These are phyloP conservation scores for Opisthocomus hoazin DNA, from an alignment of 2,113 vertebrate species.

Conservation along the genomic window DNA sequence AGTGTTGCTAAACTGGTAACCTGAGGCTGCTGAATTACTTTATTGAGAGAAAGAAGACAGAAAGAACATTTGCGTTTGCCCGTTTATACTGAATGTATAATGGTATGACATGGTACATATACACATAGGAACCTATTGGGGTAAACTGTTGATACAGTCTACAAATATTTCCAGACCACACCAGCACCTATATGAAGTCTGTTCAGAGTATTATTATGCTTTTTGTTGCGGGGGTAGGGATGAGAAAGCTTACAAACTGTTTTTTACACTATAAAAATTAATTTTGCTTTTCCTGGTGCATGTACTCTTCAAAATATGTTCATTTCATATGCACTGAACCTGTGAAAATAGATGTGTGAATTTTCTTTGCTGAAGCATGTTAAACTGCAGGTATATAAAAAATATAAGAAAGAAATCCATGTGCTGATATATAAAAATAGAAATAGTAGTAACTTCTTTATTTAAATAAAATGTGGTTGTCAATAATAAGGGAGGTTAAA, in stretches of 20 bases:
- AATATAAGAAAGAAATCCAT: background rate
- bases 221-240: background rate
- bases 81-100: background rate
- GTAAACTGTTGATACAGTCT: background rate
- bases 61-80: background rate
- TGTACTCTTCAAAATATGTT: background rate
- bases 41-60: background rate
- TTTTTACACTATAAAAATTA: background rate
- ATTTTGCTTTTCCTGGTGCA: background rate
- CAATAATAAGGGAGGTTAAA: background rate
- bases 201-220: background rate
- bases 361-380: background rate
- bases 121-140: background rate
- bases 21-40: background rate
- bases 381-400: background rate
- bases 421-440: background rate
- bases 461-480: background rate
- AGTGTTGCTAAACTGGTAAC: background rate
- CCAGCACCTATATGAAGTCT: background rate
- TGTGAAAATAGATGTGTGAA: background rate
- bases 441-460: background rate
- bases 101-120: fast-evolving
- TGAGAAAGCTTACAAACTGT: background rate
- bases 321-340: background rate
- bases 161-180: background rate